Evolutionary conservation across 2,113 vertebrate species (phyloP), one percentile per base, ranked within the genome.

Genomic region (Ptychochromis oligacanthus): DNA sequence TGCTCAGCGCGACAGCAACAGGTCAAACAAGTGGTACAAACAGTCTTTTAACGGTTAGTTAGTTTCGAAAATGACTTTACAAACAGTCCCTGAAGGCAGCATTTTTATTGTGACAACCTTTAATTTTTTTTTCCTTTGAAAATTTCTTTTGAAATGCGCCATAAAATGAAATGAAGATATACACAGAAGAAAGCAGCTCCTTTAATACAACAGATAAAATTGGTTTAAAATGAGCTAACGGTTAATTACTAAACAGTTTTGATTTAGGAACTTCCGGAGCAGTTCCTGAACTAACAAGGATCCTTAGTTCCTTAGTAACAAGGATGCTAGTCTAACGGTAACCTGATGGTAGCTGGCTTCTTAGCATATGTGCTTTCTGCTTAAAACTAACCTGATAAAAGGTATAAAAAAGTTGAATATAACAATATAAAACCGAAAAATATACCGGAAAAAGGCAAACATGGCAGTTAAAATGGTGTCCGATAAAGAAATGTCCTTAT

Each of bases 31-130:
- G n/a, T n/a, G n/a, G n/a, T n/a, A n/a, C n/a, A n/a, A n/a, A n/a
- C n/a, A n/a, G n/a, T n/a, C n/a, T n/a, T n/a, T n/a, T n/a, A n/a
- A n/a, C n/a, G n/a, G 13, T n/a, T 64, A 64, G 61, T 2, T 62
- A 62, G 61, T 14, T 64, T 5, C 11, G 38, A 64, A 64, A 14
- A 11, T 2, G 31, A 74, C n/a, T n/a, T n/a, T 0, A 26, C 11
- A 46, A 75, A 49, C 59, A 7, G 75, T 70, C 58, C 22, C 2
- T 80, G 52, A 82, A 80, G 2, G 79, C 57, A 80, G 7, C 88
- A 46, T n/a, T 70, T 7, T 0, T 10, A 18, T 60, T 5, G 22
- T 20, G 40, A 55, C 22, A 28, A 36, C 20, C 1, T 31, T 49
- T 43, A 7, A 17, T 20, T 38, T 12, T 4, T 56, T 11, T 56